Evolutionary conservation across 2,797 vertebrate species (phyloP).

Genomic region (Gymnoscopelus microlampas): DNA sequence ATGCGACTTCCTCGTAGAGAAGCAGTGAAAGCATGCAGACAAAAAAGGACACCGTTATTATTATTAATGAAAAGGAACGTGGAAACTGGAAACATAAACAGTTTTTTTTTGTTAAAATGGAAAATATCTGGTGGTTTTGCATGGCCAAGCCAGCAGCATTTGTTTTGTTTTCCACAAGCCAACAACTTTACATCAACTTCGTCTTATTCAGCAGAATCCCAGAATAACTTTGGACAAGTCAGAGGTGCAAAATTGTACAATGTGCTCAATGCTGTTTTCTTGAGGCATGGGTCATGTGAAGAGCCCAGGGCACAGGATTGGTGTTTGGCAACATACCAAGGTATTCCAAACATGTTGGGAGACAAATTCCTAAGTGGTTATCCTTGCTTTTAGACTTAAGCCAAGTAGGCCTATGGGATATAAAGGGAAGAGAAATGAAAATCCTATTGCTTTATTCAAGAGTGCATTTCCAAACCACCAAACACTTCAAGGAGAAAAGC

Average conservation of each 20-base stretch:
- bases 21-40: background rate
- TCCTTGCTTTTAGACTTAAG: constrained; percentile 48
- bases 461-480: background rate
- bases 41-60: background rate
- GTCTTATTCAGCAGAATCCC: constrained; percentile 46
- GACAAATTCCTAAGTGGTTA: constrained; percentile 63
- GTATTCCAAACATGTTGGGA: constrained; percentile 74
- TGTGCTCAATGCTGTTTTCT: constrained; percentile 25
- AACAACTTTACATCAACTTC: constrained; percentile 39
- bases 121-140: too few relatives aligned
- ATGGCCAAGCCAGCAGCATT: too few relatives aligned
- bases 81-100: background rate
- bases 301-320: constrained; percentile 46
- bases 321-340: constrained; percentile 64
- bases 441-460: constrained; percentile 44
- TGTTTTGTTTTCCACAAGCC: background rate
- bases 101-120: too few relatives aligned
- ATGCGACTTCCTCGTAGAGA: constrained; percentile 16
- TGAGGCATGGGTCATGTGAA: constrained; percentile 61
- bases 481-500: too few relatives aligned
- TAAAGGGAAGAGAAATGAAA: constrained; percentile 33
- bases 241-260: constrained; percentile 17
- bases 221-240: constrained; percentile 36
- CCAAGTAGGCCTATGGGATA: constrained; percentile 69
- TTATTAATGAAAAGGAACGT: background rate